Percentiles rank a stretch among this genome's conserved stretches.
Conservation (phyloP, 2,888 invertebrate genomes). For the Trichacis sp. region DNA sequence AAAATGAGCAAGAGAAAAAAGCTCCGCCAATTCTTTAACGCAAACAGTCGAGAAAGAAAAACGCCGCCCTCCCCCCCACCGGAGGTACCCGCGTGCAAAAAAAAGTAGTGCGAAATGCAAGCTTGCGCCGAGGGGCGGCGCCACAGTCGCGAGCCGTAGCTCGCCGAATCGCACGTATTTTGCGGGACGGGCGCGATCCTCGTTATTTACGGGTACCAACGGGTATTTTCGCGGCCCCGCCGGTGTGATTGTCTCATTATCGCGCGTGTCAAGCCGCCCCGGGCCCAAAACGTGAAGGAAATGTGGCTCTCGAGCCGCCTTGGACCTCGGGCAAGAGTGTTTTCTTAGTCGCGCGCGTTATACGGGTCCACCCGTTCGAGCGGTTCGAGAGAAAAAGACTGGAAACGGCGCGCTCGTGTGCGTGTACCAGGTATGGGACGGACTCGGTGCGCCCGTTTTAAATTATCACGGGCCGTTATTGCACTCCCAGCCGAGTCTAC, state of each 20-base stretch:
- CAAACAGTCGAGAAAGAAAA: too few relatives aligned
- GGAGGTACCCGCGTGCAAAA: too few relatives aligned
- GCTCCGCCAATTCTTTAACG: too few relatives aligned
- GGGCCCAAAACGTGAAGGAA: slow-evolving; percentile 4
- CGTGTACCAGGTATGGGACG: slow-evolving; percentile 56
- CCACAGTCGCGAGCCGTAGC: slow-evolving; percentile 34
- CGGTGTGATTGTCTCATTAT: slow-evolving; percentile 30
- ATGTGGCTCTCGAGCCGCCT: slow-evolving; percentile 16
- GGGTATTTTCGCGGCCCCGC: slow-evolving; percentile 31
- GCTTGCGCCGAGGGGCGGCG: slow-evolving; percentile 19
- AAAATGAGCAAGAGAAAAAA: too few relatives aligned
- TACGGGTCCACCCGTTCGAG: too few relatives aligned
- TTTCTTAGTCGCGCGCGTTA: slow-evolving; percentile 19
- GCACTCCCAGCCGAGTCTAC: slow-evolving; percentile 43
- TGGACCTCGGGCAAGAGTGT: slow-evolving; percentile 18
- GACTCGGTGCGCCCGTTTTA: slow-evolving; percentile 55
- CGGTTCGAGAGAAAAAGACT: slow-evolving; percentile 15
- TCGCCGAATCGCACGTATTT: slow-evolving; percentile 36
- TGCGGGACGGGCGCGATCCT: slow-evolving; percentile 18
- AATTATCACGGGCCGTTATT: slow-evolving; percentile 56
- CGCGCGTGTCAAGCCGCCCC: slow-evolving; percentile 17
- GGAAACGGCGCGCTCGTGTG: slow-evolving; percentile 41
- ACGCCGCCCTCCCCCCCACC: too few relatives aligned
- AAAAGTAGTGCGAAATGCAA: too few relatives aligned
- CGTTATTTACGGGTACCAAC: slow-evolving; percentile 42